Evolutionary conservation across 2,113 vertebrate genomes (phyloP), one percentile per base, ranked within the genome.

Genomic region (Corvus cornix): DNA sequence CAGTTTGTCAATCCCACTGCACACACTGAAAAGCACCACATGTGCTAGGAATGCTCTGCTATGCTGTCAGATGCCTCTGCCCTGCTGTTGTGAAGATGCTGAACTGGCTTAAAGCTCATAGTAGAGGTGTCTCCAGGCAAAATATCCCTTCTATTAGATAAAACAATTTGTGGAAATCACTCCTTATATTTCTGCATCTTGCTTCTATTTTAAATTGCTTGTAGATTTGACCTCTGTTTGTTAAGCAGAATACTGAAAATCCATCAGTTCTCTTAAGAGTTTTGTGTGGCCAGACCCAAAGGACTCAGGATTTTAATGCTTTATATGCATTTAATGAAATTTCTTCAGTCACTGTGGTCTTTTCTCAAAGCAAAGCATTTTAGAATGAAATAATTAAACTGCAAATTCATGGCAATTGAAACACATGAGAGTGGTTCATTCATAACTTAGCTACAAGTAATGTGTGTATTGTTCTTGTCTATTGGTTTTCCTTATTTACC

Each of bases 401-500:
- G 72, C 28, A 92, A 93, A 84, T 87, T 55, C 48, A 51, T 79
- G 60, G 27, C 16, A 91, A 35, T 84, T 53, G 37, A 78, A 70
- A 52, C 24, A 39, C 4, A 63, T 26, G 44, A 93, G 58, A 79
- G 26, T 19, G 31, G 31, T 35, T 44, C 6, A 24, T 84, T 75
- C 84, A 33, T 44, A 92, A 67, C 16, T 39, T 59, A 41, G 24
- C 17, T 60, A 51, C 33, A 68, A 91, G 5, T 73, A 96, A 93
- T 63, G 79, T 26, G 6, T 83, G 15, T 44, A 76, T 62, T 92
- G 35, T 76, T 95, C 64, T 84, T 51, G 37, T 84, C 35, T 68
- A 60, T 78, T 69, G 26, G 0, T 82, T 96, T 91, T 94, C 69
- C 76, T 91, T 95, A 74, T 88, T 94, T 95, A 88, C 37, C 24